Base-by-base conservation (phyloP, 2,113 vertebrate genomes). In the Megaceryle torquata region DNA sequence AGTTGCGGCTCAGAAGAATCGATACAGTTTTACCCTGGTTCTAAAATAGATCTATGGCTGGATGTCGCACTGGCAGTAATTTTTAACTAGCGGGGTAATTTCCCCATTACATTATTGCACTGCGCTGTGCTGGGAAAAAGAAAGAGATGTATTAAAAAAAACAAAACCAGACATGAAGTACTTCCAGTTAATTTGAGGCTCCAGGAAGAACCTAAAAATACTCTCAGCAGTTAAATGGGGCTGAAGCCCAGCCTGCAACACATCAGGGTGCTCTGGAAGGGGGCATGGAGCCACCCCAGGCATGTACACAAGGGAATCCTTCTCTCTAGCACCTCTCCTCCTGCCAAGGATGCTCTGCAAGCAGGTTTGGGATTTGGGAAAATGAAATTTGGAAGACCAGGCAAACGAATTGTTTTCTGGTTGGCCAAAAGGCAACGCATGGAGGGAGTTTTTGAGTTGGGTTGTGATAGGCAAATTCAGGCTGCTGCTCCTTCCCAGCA, bases 51-150 rank as follows among this genome's bases (percentile, higher is more conserved):
- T 97, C 95, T 94, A 97, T 61, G 79, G 93, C 72, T 93, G 92
- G 85, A 64, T 91, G 94, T 85, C 4, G 71, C 31, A 4, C 83
- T 93, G 83, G 92, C 93, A 97, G 94, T 97, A 97, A 95, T 91
- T 96, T 97, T 96, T 97, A 96, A 97, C 95, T 96, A 96, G 95
- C 50, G 53, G 95, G 92, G 90, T 96, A 97, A 96, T 97, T 97
- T 95, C 96, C 94, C 94, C 93, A 96, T 96, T 97, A 95, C 95
- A 93, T 95, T 95, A 96, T 95, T 94, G 86, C 93, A 92, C 68
- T 91, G 91, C 9, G 53, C 88, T 89, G 80, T 95, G 91, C 95
- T 97, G 94, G 93, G 96, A 94, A 97, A 93, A 75, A 80, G 86
- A 96, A 95, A 92, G 82, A 89, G 94, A 95, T 82, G 83, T 92